Evolutionary conservation across 2,888 invertebrate genomes (phyloP), one percentile per base, ranked within the genome.

Genomic region (Dolomedes plantarius): DNA sequence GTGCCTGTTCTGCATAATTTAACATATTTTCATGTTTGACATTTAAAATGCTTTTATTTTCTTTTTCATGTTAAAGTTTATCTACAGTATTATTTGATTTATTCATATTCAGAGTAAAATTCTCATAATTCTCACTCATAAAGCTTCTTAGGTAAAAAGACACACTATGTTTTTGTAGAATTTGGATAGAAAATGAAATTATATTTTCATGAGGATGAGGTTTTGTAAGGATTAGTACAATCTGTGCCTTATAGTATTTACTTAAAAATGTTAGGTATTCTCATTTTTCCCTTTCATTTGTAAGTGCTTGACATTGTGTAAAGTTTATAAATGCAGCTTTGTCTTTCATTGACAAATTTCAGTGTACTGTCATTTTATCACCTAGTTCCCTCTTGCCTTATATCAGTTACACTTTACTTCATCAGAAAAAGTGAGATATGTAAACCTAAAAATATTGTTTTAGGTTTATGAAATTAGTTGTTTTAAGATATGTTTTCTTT

Each of bases 161-260:
- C 2, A 56, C 3, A 56, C 56, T 23, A 3, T 56, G 56, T 56
- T 56, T 56, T 56, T 56, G 56, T 56, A 56, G 56, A 56, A 56
- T 56, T 56, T 56, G 23, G 56, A 56, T 23, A 46, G 2, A 36
- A 36, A 13, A 16, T 16, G 46, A 56, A 23, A 56, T 56, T 56
- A 19, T 56, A 56, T 56, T 56, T 56, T 56, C 23, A 56, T 72
- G 72, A 41, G n/a, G 39, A 32, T 31, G 31, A 16, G 32, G 13
- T 32, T 80, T 80, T 72, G 73, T 73, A 65, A 73, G n/a, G 5
- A 36, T 36, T 67, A 72, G 73, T 73, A n/a, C 46, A 36, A 81
- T 74, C 50, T 74, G 80, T 81, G 80, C 80, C 80, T 81, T 81
- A 81, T 74, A 81, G 74, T 27, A 56, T 72, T 72, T 36, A 67